Base-by-base conservation (phyloP, 2,888 invertebrate species). In the Lepidocyrtoides sp. region DNA sequence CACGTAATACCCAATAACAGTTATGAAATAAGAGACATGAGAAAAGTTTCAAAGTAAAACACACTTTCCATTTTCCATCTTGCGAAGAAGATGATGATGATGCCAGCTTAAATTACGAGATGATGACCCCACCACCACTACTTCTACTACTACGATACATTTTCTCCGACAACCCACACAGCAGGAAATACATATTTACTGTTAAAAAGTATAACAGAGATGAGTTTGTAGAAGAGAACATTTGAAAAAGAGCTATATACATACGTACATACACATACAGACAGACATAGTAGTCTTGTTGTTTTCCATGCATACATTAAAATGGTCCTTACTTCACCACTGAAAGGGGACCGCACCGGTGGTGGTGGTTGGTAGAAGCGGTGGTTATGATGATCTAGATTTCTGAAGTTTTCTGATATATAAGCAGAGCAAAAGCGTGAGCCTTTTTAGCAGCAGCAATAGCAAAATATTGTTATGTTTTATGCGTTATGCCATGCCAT, bases 21-120 rank as follows among this genome's bases (percentile, higher is more conserved):
- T 77, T 77, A 77, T 51, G 77, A 77, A 77, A 77, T 77, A 44
- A 44, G 44, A 72, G 69, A 23, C 69, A 72, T 2, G 77, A 77
- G 17, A 77, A 77, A 77, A 77, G 77, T 77, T 77, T 77, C 14
- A 77, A 77, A 77, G 29, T 51, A 77, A 77, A 77, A 77, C 51
- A 48, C 17, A 14, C 48, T 77, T 51, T 48, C 7, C 48, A 63
- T 8, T 63, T 63, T 63, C 63, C 26, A 29, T 63, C 10, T 63
- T 5, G n/a, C n/a, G n/a, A n/a, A n/a, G n/a, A n/a, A n/a, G n/a
- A n/a, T n/a, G n/a, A n/a, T n/a, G n/a, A n/a, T n/a, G n/a, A 69
- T 41, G 44, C 26, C 48, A 29, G 41, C 69, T 12, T 7, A 44
- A 72, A 72, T 72, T 72, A 72, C 20, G 41, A 41, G 51, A 51